A percentile compares a stretch with the other conserved stretches of the same genome.
Evolutionary conservation across 2,113 vertebrate genomes (phyloP).

Genomic region (Brachyhypopomus gauderio): DNA sequence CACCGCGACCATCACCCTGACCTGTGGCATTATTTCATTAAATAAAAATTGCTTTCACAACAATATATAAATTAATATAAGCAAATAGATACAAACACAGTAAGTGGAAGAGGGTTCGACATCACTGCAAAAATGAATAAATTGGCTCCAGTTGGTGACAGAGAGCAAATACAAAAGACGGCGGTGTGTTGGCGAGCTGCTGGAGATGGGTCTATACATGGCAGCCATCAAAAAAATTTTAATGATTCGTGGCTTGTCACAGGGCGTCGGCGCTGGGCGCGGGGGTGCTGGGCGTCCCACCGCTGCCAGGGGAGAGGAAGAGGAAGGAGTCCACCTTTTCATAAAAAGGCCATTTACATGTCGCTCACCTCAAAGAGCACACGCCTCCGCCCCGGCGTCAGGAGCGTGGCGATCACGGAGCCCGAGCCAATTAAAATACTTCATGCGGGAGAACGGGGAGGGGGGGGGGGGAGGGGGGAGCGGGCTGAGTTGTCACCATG

Average conservation of each 20-base stretch:
- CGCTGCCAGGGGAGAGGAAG: constrained; percentile 44
- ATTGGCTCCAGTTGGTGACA: constrained; percentile 55
- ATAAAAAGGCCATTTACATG: constrained; percentile 65
- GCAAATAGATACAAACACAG: not conserved
- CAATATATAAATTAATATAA: constrained; percentile 6
- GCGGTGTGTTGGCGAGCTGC: constrained; percentile 38
- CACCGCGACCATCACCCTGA: not conserved
- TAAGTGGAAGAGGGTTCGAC: constrained; percentile 4
- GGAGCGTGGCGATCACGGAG: constrained; percentile 55
- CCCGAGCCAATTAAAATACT: constrained; percentile 69
- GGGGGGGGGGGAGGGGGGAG: constrained; percentile 40
- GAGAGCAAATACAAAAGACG: constrained; percentile 55
- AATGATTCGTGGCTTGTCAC: constrained; percentile 58
- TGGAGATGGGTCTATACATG: constrained; percentile 48
- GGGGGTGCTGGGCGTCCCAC: constrained; percentile 44
- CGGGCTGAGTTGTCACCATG: constrained; percentile 52
- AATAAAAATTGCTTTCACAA: not conserved
- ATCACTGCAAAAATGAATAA: constrained; percentile 48
- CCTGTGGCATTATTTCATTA: not conserved
- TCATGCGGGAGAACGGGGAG: constrained; percentile 50
- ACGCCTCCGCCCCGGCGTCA: constrained; percentile 50
- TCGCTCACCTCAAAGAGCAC: constrained; percentile 58
- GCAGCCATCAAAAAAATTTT: constrained; percentile 61
- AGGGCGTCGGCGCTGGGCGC: constrained; percentile 25
- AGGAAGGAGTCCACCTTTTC: constrained; percentile 40